Base-by-base conservation (phyloP, 1,140 invertebrate genomes). In the Drosophila pallidifrons region DNA sequence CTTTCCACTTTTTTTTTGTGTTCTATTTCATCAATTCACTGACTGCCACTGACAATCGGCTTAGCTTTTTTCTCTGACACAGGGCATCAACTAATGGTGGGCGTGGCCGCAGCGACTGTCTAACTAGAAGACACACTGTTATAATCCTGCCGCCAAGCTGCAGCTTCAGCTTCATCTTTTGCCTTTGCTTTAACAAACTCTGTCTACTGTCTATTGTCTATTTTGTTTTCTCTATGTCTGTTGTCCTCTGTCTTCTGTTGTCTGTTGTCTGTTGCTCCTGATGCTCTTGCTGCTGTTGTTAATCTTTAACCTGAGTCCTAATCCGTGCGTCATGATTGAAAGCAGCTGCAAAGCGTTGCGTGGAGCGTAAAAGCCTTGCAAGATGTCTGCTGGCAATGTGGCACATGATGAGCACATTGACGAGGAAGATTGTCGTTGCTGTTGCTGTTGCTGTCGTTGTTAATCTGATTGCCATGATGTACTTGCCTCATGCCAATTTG, bases 311-410 rank as follows among this genome's bases (percentile, higher is more conserved):
- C 79, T 77, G 79, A 71, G 79, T 82, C 66, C 82, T 87, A 87
- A 88, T 87, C 82, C 82, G 82, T 88, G 82, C 82, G 82, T 87
- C 82, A 87, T 87, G 83, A 87, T 87, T 87, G 79, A 87, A 87
- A 70, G 81, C 81, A 85, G 81, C 81, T 80, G 76, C 81, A 85
- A 64, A 81, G 59, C 75, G 63, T 67, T 81, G 82, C 68, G 71
- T 79, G 10, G 28, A 43, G 38, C 61, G 11, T 30, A 64, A 35
- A 63, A n/a, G 41, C 46, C 38, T 28, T 30, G 54, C 10, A 57
- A 55, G 65, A 47, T 57, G 45, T 38, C 55, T 45, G 15, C 6
- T 20, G 38, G 57, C 57, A 72, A 71, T 54, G 61, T 72, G 52
- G 52, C 81, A 69, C 75, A 86, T 75, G 82, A 86, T 76, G 74